A percentile compares a stretch with the other conserved stretches of the same genome.
Conservation (phyloP, 1,140 invertebrate species). For the Drosophila saltans region DNA sequence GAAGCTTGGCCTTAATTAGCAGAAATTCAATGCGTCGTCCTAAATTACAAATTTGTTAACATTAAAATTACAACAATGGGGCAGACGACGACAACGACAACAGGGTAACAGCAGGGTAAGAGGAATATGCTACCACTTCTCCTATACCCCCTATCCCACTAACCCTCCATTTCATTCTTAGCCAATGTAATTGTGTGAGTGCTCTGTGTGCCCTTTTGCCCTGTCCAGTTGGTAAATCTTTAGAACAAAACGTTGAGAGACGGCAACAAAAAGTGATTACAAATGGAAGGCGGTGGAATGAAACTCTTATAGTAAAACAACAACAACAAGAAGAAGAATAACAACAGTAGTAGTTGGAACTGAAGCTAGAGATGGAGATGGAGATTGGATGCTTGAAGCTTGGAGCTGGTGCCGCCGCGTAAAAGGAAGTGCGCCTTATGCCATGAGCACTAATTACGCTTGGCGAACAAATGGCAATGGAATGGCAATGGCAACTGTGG, state of each 20-base stretch:
- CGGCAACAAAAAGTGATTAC: slow-evolving; percentile 68
- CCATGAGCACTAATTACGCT: slow-evolving; percentile 77
- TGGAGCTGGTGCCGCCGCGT: slow-evolving; percentile 14
- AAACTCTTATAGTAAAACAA: slow-evolving; percentile 30
- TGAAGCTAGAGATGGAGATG: neutral
- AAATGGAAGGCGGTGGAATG: slow-evolving; percentile 48
- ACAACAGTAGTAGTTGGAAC: neutral
- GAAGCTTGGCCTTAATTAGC: slow-evolving; percentile 46
- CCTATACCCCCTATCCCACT: neutral
- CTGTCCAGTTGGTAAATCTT: slow-evolving; percentile 60
- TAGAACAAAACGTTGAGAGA: slow-evolving; percentile 48
- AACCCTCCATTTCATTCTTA: neutral
- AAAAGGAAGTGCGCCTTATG: slow-evolving; percentile 70
- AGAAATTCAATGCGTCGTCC: slow-evolving; percentile 60
- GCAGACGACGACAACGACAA: slow-evolving; percentile 11
- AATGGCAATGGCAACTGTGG: slow-evolving; percentile 64
- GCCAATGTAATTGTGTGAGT: slow-evolving; percentile 48
- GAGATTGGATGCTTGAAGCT: no score
- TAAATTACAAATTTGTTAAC: slow-evolving; percentile 61
- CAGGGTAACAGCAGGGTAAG: slow-evolving; percentile 1
- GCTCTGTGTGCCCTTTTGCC: slow-evolving; percentile 21
- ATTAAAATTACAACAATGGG: slow-evolving; percentile 47
- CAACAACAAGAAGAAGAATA: neutral
- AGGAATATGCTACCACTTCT: neutral
- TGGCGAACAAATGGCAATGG: slow-evolving; percentile 71